phyloP scores from a whole-genome alignment of 2,888 invertebrate genomes.

The Tetranychus piercei region DNA sequence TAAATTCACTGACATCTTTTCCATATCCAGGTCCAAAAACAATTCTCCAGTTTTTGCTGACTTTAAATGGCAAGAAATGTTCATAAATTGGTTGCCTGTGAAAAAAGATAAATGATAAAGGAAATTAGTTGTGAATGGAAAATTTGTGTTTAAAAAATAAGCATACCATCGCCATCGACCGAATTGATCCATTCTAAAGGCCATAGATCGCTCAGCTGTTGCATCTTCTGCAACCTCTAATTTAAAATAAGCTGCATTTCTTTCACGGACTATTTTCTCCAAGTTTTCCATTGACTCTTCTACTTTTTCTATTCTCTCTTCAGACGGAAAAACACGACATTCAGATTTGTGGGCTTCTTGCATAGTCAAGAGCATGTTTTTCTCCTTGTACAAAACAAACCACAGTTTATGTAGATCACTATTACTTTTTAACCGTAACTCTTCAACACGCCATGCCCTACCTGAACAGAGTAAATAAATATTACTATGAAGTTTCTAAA shows the following conservation, averaged over 20 bases:
- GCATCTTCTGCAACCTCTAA: conserved; percentile 60
- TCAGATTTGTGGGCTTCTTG: conserved; percentile 53
- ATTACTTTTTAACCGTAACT: conserved; percentile 82
- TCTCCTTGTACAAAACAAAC: conserved; percentile 77
- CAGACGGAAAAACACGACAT: conserved; percentile 57
- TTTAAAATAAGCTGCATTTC: conserved; percentile 69
- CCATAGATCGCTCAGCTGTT: conserved; percentile 51
- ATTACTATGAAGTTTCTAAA: not conserved
- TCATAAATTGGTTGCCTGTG: conserved; percentile 21
- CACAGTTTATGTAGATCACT: conserved; percentile 88
- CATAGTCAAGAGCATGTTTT: conserved; percentile 93
- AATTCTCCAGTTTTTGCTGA: conserved; percentile 23
- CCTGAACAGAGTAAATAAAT: conserved; percentile 34
- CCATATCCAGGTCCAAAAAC: conserved; percentile 18
- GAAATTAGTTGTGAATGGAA: not conserved
- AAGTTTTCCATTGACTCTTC: conserved; percentile 84
- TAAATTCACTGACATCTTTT: conserved; percentile 23
- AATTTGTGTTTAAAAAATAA: not conserved
- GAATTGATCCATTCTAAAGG: conserved; percentile 23
- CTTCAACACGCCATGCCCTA: conserved; percentile 69
- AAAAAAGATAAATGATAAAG: conserved; percentile 21
- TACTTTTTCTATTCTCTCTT: conserved; percentile 79
- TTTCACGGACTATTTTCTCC: conserved; percentile 69
- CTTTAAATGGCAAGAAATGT: conserved; percentile 24
- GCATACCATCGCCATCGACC: conserved; percentile 24